Evolutionary conservation across 2,113 vertebrate species (phyloP), one percentile per base, ranked within the genome.

Genomic region (Amblyornis subalaris): DNA sequence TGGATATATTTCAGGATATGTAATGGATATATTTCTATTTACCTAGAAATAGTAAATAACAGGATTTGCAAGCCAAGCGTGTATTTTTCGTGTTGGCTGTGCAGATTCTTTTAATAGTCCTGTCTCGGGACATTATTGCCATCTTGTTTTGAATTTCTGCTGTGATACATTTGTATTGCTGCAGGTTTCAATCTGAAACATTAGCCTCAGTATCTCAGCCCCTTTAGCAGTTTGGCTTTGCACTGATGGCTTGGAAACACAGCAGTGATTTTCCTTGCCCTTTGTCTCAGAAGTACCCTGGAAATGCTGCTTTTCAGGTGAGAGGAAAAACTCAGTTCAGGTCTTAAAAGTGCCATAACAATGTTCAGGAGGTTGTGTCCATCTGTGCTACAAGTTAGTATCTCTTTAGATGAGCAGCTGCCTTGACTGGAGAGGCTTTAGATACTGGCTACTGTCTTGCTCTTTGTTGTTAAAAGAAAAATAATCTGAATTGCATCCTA

Each of bases 281-380:
- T 23, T 60, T 71, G 51, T 77, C 64, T 73, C 29, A 38, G 64
- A 61, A 79, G 21, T 51, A n/a, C 40, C 9, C 51, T 84, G 42
- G 31, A 88, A 83, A 58, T 5, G 5, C 55, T 78, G 51, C 13
- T 54, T 26, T 80, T 86, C 0, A 0, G 10, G 12, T 2, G 3
- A 76, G 40, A 72, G 17, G 13, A 15, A 20, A 38, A 88, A 51
- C 0, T 0, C 31, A 28, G 10, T 71, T 58, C 2, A 1, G 29
- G 29, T 51, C 38, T 85, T 79, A 20, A 64, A 74, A 89, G 48
- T 31, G 13, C 9, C 23, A 2, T 57, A 69, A 61, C 25, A 26
- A 5, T 16, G 5, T 47, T 77, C 17, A 74, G 47, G 55, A 74
- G 57, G 72, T 92, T 85, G 4, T 28, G 47, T 60, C 72, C 21